A percentile compares a stretch with the other conserved stretches of the same genome.
phyloP scores from a whole-genome alignment of 2,888 invertebrate genomes.

The Lucinisca nassula region DNA sequence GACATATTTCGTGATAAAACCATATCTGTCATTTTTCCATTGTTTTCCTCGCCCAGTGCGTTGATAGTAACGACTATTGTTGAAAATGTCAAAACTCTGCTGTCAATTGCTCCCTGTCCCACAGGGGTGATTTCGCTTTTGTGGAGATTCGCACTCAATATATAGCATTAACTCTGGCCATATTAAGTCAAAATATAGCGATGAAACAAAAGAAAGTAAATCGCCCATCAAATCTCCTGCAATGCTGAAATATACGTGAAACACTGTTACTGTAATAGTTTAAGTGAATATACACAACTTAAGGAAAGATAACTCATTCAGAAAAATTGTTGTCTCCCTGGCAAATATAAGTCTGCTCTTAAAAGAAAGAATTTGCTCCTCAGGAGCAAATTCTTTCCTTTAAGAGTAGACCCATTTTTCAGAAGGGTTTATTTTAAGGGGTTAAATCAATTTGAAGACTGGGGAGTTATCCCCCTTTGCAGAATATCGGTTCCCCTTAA shows the following conservation, averaged over 20 bases:
- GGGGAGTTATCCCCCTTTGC: too few relatives aligned
- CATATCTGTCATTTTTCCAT: constrained; percentile 11
- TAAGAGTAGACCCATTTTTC: too few relatives aligned
- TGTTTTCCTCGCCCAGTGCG: constrained; percentile 1
- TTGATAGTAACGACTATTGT: neutral
- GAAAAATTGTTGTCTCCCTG: too few relatives aligned
- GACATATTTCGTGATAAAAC: constrained; percentile 7
- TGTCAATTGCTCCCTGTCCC: constrained; percentile 4
- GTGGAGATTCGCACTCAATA: neutral
- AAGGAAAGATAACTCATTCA: too few relatives aligned
- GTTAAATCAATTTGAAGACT: too few relatives aligned
- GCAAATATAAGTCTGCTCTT: too few relatives aligned
- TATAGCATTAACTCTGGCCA: neutral
- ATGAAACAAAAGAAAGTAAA: neutral
- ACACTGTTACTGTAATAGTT: neutral
- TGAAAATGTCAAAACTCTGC: constrained; percentile 3
- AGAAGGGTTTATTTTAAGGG: too few relatives aligned
- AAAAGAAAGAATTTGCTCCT: too few relatives aligned
- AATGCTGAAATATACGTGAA: neutral
- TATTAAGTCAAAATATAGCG: neutral
- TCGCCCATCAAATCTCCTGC: neutral
- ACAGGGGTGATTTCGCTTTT: neutral
- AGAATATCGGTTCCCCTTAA: too few relatives aligned
- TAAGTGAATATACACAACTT: too few relatives aligned
- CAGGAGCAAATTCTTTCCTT: too few relatives aligned